Conservation (phyloP, 1,140 invertebrate genomes). For the Chrysopa pallens region DNA sequence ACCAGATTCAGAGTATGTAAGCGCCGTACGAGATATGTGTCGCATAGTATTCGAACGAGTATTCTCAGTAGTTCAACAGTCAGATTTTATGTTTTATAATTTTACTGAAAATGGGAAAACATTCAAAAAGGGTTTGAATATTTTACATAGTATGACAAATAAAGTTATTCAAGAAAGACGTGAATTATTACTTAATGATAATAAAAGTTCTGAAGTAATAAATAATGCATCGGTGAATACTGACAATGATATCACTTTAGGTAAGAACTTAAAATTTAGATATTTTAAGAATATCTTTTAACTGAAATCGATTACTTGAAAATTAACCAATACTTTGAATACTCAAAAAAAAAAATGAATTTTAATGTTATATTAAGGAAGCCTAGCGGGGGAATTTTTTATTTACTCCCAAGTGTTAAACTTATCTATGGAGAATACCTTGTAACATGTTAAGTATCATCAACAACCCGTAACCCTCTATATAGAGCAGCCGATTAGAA, state of each 20-base stretch:
- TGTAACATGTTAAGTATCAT: too few relatives aligned
- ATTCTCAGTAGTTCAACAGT: constrained; percentile 19
- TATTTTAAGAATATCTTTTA: too few relatives aligned
- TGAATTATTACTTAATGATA: constrained; percentile 12
- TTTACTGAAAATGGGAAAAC: constrained; percentile 18
- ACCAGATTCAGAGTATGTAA: constrained; percentile 50
- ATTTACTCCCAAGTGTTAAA: too few relatives aligned
- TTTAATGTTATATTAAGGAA: too few relatives aligned
- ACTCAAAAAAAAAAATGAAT: too few relatives aligned
- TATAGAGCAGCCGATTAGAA: too few relatives aligned
- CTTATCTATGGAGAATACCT: too few relatives aligned
- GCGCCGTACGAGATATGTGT: constrained; percentile 38
- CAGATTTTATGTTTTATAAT: constrained; percentile 19
- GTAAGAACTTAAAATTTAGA: too few relatives aligned
- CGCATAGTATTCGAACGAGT: constrained; percentile 20
- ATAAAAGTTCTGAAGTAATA: constrained; percentile 12
- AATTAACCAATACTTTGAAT: too few relatives aligned
- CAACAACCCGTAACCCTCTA: too few relatives aligned
- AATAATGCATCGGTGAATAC: not conserved
- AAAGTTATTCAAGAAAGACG: constrained; percentile 30
- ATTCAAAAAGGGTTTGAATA: constrained; percentile 34
- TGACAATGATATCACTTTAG: not conserved
- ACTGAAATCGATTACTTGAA: too few relatives aligned
- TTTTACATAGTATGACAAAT: constrained; percentile 48
- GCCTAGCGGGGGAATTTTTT: too few relatives aligned